These are phyloP conservation scores for Collichthys lucidus DNA, from an alignment of 2,113 vertebrate genomes.

Conservation along the genomic window DNA sequence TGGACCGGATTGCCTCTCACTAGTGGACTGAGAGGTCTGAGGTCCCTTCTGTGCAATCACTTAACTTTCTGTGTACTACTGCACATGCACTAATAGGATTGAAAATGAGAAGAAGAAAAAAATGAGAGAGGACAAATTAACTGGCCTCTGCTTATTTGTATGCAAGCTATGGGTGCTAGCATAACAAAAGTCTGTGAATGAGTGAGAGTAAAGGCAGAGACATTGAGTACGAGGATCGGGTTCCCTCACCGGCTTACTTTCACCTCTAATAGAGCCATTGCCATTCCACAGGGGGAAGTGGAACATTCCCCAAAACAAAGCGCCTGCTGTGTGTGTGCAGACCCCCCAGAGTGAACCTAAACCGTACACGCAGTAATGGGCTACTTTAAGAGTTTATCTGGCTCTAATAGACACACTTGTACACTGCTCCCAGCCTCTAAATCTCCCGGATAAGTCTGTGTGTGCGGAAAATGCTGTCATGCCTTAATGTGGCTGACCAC, in stretches of 20 bases:
- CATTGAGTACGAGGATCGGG: constrained; percentile 63
- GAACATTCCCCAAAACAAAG: constrained; percentile 74
- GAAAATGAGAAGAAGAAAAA: constrained; percentile 13
- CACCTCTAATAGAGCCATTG: constrained; percentile 73
- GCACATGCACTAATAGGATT: not conserved
- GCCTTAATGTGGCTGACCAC: constrained; percentile 67
- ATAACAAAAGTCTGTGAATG: constrained; percentile 27
- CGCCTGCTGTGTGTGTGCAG: constrained; percentile 64
- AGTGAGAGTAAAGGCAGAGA: constrained; percentile 18
- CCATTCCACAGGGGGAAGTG: constrained; percentile 57
- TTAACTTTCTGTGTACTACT: constrained; percentile 17
- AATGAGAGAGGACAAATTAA: not conserved
- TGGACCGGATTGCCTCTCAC: constrained; percentile 27
- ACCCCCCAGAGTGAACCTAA: constrained; percentile 77
- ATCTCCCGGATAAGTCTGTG: constrained; percentile 62
- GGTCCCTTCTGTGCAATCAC: constrained; percentile 22
- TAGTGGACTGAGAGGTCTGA: constrained; percentile 8
- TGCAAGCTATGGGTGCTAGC: not conserved
- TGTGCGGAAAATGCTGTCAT: constrained; percentile 65
- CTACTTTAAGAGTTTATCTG: constrained; percentile 75
- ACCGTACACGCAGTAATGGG: constrained; percentile 62
- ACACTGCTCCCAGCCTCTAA: constrained; percentile 61
- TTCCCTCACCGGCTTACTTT: constrained; percentile 75
- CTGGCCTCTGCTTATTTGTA: not conserved
- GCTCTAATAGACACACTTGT: constrained; percentile 71